Evolutionary conservation across 2,888 invertebrate genomes (phyloP), one percentile per base, ranked within the genome.

Genomic region (Drosophila subsilvestris): DNA sequence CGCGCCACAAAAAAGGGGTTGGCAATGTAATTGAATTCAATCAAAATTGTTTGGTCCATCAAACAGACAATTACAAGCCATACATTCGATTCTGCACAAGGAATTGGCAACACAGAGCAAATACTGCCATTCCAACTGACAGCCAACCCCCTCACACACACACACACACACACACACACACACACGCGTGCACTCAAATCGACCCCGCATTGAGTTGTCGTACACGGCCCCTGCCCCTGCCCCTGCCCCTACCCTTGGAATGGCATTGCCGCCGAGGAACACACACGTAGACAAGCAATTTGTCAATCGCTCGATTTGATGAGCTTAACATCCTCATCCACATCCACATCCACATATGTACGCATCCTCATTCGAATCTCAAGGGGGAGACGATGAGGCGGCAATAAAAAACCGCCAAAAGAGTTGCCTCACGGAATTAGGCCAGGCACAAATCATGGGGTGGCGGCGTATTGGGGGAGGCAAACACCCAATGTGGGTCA

Each of bases 11-110:
- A 58, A 66, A 75, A 67, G 74, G 71, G 58, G 58, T 60, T 57
- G 58, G 72, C 73, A 54, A 76, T 68, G 78, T 81, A 88, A 86
- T 87, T 84, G 86, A 90, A 90, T 90, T 90, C 90, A 90, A 90
- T 90, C 90, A 90, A 90, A 90, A 90, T 90, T 90, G 83, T 88
- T 90, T 89, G 90, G 85, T 80, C 86, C 90, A 90, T 90, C 90
- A 90, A 89, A 87, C 90, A 90, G 86, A 87, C 90, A 90, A 90
- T 89, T 89, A 89, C 86, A 78, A 79, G 86, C 86, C 76, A 88
- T 89, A 84, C 80, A 88, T 25, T 1, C 20, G 1, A 20, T 88
- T 80, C 74, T 69, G 75, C 68, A 72, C 78, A 50, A 42, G 12
- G 60, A 51, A 59, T 73, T 65, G 37, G 65, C 51, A 61, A 48